Percentiles rank a stretch among this genome's conserved stretches.
These are phyloP conservation scores for Picathartes gymnocephalus DNA, from an alignment of 2,113 vertebrate genomes.

Conservation along the genomic window DNA sequence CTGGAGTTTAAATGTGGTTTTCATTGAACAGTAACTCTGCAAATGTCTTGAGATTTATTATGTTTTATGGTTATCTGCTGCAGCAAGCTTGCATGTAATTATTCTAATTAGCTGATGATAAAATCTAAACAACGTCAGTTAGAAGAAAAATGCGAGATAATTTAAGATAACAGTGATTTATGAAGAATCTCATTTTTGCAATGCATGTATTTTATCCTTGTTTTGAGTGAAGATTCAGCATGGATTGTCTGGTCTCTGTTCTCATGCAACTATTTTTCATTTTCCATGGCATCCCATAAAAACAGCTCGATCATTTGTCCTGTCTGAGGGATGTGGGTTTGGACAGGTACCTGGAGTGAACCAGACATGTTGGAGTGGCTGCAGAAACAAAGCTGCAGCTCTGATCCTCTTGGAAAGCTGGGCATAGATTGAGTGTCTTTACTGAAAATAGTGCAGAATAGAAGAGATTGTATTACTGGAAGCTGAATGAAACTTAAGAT, in stretches of 20 bases:
- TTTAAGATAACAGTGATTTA: neutral
- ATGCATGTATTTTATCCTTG: neutral
- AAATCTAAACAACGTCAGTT: neutral
- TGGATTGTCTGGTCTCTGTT: neutral
- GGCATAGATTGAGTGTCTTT: neutral
- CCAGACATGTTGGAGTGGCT: neutral
- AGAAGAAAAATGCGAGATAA: neutral
- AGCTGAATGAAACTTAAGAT: neutral
- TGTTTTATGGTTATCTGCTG: neutral
- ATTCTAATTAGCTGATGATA: slow-evolving; percentile 49
- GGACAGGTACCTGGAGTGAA: neutral
- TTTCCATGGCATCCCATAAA: neutral
- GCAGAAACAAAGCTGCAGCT: neutral
- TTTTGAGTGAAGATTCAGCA: neutral
- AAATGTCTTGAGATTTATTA: neutral
- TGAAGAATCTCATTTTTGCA: neutral
- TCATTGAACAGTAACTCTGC: neutral
- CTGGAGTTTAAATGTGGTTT: neutral
- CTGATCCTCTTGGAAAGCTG: neutral
- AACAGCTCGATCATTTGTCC: neutral
- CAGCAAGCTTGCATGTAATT: slow-evolving; percentile 20
- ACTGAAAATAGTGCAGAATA: neutral
- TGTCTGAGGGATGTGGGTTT: neutral
- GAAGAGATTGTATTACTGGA: neutral
- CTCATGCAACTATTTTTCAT: neutral